Base-by-base conservation (phyloP, 2,888 invertebrate species). In the Dasypolia templi region DNA sequence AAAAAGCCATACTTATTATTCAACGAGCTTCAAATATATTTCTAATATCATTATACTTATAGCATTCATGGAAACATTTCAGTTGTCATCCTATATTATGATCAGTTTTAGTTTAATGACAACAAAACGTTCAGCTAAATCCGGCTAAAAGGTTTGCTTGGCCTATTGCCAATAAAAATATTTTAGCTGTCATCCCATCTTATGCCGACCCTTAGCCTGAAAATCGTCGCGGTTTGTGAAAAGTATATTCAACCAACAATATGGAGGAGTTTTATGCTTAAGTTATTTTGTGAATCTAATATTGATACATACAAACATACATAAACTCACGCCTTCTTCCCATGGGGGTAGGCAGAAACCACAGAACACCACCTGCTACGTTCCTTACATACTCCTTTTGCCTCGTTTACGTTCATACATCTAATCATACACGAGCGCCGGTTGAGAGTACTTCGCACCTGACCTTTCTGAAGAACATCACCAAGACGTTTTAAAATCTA, bases 111-210 rank as follows among this genome's bases (percentile, higher is more conserved):
- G 68, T 51, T 61, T 56, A 62, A 72, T 71, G 51, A 77, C 46
- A 56, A 39, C 42, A 14, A 61, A 76, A 65, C 51, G 61, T 68
- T 72, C 63, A 26, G n/a, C 32, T 32, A 46, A 83, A 79, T 79
- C 42, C 63, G 53, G 56, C 62, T 69, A 44, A 74, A 83, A 63
- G 75, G 61, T 79, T 79, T 75, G 59, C 26, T 44, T 75, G 69
- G 75, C 59, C 32, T 17, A 59, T 35, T 63, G 80, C 69, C 72
- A 79, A 67, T 56, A 66, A 59, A 67, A 63, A 35, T 66, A 46
- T 81, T 68, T 56, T 68, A 46, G n/a, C 39, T 56, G 64, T 46
- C 68, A 53, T 51, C 46, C 22, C 58, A 32, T 64, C 44, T 77
- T 55, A 39, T 29, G 59, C 17, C 17, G 11, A 44, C 55, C 59